Percentiles rank a stretch among this genome's conserved stretches.
phyloP scores from a whole-genome alignment of 2,797 vertebrate genomes.

The Sphaeramia orbicularis region DNA sequence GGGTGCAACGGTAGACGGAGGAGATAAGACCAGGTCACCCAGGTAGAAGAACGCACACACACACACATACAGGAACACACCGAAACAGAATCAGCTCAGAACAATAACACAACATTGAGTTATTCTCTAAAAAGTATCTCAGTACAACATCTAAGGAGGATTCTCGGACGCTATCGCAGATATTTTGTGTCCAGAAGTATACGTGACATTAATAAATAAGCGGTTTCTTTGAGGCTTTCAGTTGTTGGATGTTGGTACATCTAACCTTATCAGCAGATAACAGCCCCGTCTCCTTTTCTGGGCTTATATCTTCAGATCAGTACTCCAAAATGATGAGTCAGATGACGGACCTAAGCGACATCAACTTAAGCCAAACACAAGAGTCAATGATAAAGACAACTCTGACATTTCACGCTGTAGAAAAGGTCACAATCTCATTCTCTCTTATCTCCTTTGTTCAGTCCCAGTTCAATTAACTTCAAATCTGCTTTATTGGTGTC shows the following conservation, averaged over 20 bases:
- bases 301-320: constrained; percentile 25
- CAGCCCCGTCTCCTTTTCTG: constrained; percentile 1
- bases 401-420: constrained; percentile 58
- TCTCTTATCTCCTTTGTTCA: constrained; percentile 30
- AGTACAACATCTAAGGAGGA: not conserved
- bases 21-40: constrained; percentile 68
- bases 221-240: constrained; percentile 1
- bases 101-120: too few species aligned
- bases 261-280: constrained; percentile 8
- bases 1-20: constrained; percentile 53
- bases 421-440: constrained; percentile 58
- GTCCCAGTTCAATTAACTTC: constrained; percentile 58
- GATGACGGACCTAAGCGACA: constrained; percentile 26
- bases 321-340: constrained; percentile 24
- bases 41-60: too few species aligned
- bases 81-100: too few species aligned
- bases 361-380: constrained; percentile 49
- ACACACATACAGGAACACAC: not conserved
- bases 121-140: too few species aligned
- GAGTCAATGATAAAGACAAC: constrained; percentile 62
- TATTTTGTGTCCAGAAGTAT: constrained; percentile 10
- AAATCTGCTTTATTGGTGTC: constrained; percentile 49
- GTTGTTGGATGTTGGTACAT: not conserved
- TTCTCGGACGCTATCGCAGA: not conserved
- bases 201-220: constrained; percentile 1